Evolutionary conservation across 2,888 invertebrate genomes (phyloP).

Genomic region (Polietes domitor): DNA sequence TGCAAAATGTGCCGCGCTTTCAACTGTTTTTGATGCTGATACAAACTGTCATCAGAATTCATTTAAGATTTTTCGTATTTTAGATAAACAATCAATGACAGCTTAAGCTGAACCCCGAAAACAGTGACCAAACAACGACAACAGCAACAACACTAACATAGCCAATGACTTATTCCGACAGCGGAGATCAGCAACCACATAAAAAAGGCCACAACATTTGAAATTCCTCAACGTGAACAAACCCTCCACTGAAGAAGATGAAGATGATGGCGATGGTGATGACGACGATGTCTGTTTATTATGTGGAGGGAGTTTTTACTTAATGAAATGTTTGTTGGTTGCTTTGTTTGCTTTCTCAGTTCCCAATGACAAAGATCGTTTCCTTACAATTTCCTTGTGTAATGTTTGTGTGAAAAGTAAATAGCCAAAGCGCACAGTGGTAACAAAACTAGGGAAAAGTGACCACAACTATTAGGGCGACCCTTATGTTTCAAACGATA

Average conservation of each 20-base stretch:
- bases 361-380: background rate
- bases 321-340: slow-evolving; percentile 50
- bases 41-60: slow-evolving; percentile 67
- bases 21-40: slow-evolving; percentile 61
- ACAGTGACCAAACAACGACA: background rate
- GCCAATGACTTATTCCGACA: slow-evolving; percentile 23
- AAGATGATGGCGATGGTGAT: background rate
- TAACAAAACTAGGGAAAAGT: no score
- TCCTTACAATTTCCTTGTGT: slow-evolving; percentile 41
- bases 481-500: no score
- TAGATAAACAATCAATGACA: slow-evolving; percentile 66
- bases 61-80: slow-evolving; percentile 64
- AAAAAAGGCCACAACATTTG: background rate
- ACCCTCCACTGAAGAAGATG: background rate
- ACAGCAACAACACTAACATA: slow-evolving; percentile 12
- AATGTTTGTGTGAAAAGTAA: slow-evolving; percentile 65
- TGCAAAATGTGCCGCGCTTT: slow-evolving; percentile 39
- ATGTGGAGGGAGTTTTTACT: slow-evolving; percentile 20
- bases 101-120: slow-evolving; percentile 57
- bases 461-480: no score
- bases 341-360: slow-evolving; percentile 23
- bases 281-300: background rate
- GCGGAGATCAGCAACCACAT: background rate
- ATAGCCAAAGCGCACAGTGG: slow-evolving; percentile 40
- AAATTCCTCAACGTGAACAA: background rate